A percentile compares a stretch with the other conserved stretches of the same genome.
These are phyloP conservation scores for Drosophila paulistorum DNA, from an alignment of 1,140 invertebrate species.

Conservation along the genomic window DNA sequence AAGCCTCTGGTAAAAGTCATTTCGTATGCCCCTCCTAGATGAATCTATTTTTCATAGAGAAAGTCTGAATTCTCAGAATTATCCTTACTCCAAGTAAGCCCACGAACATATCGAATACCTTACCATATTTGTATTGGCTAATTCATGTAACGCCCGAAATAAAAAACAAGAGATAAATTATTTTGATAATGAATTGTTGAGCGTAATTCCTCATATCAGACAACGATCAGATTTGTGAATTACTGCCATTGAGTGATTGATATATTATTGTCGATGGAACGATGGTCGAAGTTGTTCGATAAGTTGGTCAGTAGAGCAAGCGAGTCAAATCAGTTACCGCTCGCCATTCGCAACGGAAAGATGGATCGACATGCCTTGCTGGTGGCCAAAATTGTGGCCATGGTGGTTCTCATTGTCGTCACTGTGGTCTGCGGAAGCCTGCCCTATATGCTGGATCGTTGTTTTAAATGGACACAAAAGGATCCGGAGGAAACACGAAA, in stretches of 20 bases:
- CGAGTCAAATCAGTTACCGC: constrained; percentile 31
- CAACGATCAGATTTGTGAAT: constrained; percentile 41
- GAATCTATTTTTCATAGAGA: too few relatives aligned
- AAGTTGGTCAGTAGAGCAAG: neutral
- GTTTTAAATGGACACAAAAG: constrained; percentile 85
- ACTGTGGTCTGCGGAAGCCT: constrained; percentile 88
- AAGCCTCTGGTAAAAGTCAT: constrained; percentile 47
- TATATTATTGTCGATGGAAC: constrained; percentile 39
- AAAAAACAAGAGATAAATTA: constrained; percentile 1
- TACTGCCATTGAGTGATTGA: constrained; percentile 19
- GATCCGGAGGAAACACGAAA: constrained; percentile 83
- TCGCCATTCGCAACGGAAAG: constrained; percentile 30
- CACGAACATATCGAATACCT: too few relatives aligned
- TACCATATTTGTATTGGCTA: neutral
- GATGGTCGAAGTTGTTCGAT: neutral
- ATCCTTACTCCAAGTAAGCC: too few relatives aligned
- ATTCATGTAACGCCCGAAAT: constrained; percentile 2
- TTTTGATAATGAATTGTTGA: constrained; percentile 8
- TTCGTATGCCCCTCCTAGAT: constrained; percentile 34
- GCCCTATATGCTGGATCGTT: constrained; percentile 87
- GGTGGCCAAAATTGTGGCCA: constrained; percentile 88
- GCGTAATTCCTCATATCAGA: constrained; percentile 55
- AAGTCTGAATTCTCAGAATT: too few relatives aligned
- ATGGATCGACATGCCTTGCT: constrained; percentile 82
- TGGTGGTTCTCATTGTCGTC: constrained; percentile 87